Evolutionary conservation across 2,797 vertebrate species (phyloP), one percentile per base, ranked within the genome.

Genomic region (Pantherophis vulpinus): DNA sequence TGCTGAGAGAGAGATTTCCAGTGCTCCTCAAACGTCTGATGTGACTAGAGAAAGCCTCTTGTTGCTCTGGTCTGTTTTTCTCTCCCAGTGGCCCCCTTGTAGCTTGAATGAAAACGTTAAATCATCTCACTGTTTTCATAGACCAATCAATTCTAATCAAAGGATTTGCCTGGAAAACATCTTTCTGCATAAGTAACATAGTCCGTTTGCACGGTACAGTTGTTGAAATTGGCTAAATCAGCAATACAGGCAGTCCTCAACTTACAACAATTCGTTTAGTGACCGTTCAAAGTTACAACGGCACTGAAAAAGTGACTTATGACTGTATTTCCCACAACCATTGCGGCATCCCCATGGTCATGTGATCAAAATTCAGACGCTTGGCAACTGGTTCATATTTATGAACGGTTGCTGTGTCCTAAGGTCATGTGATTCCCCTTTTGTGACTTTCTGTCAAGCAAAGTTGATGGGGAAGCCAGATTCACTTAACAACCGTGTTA

Each of bases 211-310:
- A 37, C 6, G 20, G 32, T 10, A 20, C 32, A 37, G 16, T 20
- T 20, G 10, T 18, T 18, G 66, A 42, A 79, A 79, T 20, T 20
- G 32, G 32, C 32, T 23, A 20, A 42, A 42, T 20, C 32, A 20
- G 32, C 32, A 42, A 20, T 79, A 14, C 29, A 66, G 29, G 29
- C 2, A n/a, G 63, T n/a, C 13, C 63, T 66, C 2, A 14, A n/a
- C 5, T n/a, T 66, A n/a, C 29, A 14, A 29, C 63, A 14, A 29
- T 66, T 66, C 29, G 0, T 66, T 66, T 66, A 66, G 29, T n/a
- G 63, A n/a, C 13, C 2, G 0, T n/a, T 66, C 63, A 14, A 66
- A n/a, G 0, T n/a, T 66, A 66, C 5, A 70, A 16, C 0, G 0
- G 29, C 63, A n/a, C 29, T 32, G 63, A 32, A 70, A 32, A 70